Evolutionary conservation across 92 coral and sea anemone species (phyloP).

Genomic region (Actinernus sp.): DNA sequence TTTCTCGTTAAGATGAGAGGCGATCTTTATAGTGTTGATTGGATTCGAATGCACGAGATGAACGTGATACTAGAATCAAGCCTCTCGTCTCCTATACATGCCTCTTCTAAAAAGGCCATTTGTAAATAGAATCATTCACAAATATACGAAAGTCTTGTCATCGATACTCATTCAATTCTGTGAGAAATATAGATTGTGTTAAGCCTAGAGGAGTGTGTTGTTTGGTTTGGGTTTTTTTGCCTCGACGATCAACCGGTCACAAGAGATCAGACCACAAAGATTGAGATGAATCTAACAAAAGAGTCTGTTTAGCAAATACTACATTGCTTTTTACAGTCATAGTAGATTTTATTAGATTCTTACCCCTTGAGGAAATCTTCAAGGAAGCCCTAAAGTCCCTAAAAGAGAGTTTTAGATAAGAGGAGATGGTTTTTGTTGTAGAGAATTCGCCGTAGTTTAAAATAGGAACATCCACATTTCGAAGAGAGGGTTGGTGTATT

Average conservation of each 20-base stretch:
- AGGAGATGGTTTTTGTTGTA: background rate
- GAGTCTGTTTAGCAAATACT: conserved; percentile 84
- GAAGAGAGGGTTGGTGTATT: background rate
- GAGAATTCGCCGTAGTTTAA: no score
- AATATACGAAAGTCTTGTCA: conserved; percentile 50
- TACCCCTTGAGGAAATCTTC: background rate
- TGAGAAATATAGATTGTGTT: conserved; percentile 5
- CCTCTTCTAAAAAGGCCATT: conserved; percentile 32
- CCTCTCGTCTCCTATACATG: conserved; percentile 42
- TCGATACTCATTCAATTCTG: conserved; percentile 41
- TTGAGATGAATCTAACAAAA: conserved; percentile 38
- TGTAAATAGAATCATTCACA: conserved; percentile 50
- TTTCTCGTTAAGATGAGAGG: conserved; percentile 51
- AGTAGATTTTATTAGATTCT: conserved; percentile 50
- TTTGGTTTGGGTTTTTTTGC: background rate
- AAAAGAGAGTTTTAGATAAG: conserved; percentile 12
- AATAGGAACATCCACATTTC: background rate
- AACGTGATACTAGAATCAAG: conserved; percentile 36
- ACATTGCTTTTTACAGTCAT: conserved; percentile 56
- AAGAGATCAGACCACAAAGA: conserved; percentile 43
- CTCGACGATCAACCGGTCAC: conserved; percentile 10
- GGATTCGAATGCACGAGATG: conserved; percentile 37
- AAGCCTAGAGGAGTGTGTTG: background rate
- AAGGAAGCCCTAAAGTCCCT: conserved; percentile 19
- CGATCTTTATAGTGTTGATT: conserved; percentile 62